These are phyloP conservation scores for Parotocinclus haroldoi DNA, from an alignment of 2,797 vertebrate species.

Conservation along the genomic window DNA sequence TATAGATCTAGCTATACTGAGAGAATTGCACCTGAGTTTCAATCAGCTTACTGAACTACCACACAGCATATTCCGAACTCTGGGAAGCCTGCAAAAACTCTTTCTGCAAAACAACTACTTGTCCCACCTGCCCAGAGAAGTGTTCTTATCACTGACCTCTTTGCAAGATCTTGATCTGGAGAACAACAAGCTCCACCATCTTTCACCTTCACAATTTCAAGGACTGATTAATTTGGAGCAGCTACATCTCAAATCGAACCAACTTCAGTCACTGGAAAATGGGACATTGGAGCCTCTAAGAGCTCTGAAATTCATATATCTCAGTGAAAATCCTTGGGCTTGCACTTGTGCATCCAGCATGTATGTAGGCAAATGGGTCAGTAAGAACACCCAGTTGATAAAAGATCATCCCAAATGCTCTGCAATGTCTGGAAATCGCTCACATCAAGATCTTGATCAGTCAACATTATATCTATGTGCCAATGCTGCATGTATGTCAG, in stretches of 20 bases:
- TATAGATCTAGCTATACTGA: conserved; percentile 39
- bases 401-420: conserved; percentile 46
- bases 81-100: conserved; percentile 52
- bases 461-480: conserved; percentile 34
- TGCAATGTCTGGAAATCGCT: background rate
- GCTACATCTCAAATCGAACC: conserved; percentile 60
- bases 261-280: conserved; percentile 40
- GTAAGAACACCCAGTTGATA: conserved; percentile 34
- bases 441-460: conserved; percentile 12
- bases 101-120: conserved; percentile 61
- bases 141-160: conserved; percentile 45
- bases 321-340: conserved; percentile 62
- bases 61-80: conserved; percentile 38
- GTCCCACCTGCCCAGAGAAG: conserved; percentile 24
- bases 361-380: conserved; percentile 60
- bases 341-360: conserved; percentile 46
- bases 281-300: conserved; percentile 51
- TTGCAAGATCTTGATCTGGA: conserved; percentile 61
- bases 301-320: conserved; percentile 38
- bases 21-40: conserved; percentile 56
- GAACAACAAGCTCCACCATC: conserved; percentile 51
- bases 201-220: conserved; percentile 48
- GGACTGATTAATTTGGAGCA: conserved; percentile 51
- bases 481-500: conserved; percentile 1
- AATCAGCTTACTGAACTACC: conserved; percentile 54